phyloP scores from a whole-genome alignment of 2,888 invertebrate genomes.

The Macaria notata region DNA sequence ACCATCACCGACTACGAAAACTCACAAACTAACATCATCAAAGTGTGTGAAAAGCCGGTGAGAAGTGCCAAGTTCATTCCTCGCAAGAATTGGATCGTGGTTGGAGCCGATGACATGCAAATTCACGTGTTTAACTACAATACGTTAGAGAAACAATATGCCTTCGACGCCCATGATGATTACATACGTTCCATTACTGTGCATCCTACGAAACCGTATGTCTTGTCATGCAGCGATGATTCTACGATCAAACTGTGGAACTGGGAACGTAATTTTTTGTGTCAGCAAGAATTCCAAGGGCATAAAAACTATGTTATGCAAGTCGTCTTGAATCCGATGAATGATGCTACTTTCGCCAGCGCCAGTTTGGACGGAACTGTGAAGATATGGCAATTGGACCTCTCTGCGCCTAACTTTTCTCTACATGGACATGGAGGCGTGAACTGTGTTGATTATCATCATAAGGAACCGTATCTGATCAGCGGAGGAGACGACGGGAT shows the following conservation, averaged over 20 bases:
- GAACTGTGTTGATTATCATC: slow-evolving; percentile 7
- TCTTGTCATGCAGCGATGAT: slow-evolving; percentile 73
- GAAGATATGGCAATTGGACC: slow-evolving; percentile 94
- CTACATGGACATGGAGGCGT: slow-evolving; percentile 10
- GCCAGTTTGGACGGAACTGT: slow-evolving; percentile 98
- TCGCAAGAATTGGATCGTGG: slow-evolving; percentile 98
- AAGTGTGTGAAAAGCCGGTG: slow-evolving; percentile 1
- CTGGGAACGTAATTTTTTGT: slow-evolving; percentile 89
- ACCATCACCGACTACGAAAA: slow-evolving; percentile 91
- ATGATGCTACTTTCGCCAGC: slow-evolving; percentile 98
- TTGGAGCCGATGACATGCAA: slow-evolving; percentile 97
- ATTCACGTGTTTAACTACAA: slow-evolving; percentile 98
- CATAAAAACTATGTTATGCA: slow-evolving; percentile 99
- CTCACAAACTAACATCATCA: neutral
- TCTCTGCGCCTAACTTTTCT: slow-evolving; percentile 3
- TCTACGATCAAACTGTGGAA: slow-evolving; percentile 99
- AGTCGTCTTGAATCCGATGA: slow-evolving; percentile 98
- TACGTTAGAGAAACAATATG: slow-evolving; percentile 93
- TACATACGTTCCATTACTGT: slow-evolving; percentile 88
- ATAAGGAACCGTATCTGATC: slow-evolving; percentile 83
- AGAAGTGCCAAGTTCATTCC: slow-evolving; percentile 96
- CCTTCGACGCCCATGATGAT: slow-evolving; percentile 7
- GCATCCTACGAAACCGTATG: slow-evolving; percentile 81
- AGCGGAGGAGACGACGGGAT: slow-evolving; percentile 98
- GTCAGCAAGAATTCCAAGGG: neutral